Base-by-base conservation (phyloP, 1,140 invertebrate species). In the Monomorium pharaonis region DNA sequence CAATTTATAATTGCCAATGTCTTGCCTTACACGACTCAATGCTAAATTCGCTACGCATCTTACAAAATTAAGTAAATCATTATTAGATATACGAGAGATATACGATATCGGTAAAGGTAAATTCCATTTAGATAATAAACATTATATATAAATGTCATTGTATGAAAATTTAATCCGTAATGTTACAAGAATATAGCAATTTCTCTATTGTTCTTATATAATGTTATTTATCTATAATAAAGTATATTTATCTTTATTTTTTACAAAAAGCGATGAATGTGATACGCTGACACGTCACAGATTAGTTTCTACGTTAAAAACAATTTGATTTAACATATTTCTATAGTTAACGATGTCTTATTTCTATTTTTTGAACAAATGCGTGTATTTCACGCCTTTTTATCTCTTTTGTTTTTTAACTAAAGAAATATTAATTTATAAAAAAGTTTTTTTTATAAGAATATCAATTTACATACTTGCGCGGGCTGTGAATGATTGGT, bases 131-230 rank as follows among this genome's bases (percentile, higher is more conserved):
- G n/a, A n/a, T n/a, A n/a, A n/a, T n/a, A n/a, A n/a, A n/a, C n/a
- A n/a, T n/a, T n/a, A n/a, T 67, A 67, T 47, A 12, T 67, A 67
- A 67, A 47, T 67, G 63, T 67, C 63, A 12, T 67, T 47, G 37
- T 47, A 67, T 67, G 63, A 16, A 47, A 67, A 67, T 67, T 67
- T 24, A 47, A 47, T 67, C 14, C 6, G 14, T 67, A 67, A 47
- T 67, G 21, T 67, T 37, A 47, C 14, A 67, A 47, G 47, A 67
- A 67, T 67, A 12, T 44, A 65, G n/a, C 18, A 4, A 21, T 4
- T 37, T 65, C 33, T 65, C n/a, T 21, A 27, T 16, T 30, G 14
- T 21, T 63, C 18, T 63, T 63, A 37, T 5, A n/a, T 14, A 65
- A 37, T 42, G 21, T 65, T 12, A 4, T 65, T 65, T 9, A 42